Conservation (phyloP, 2,888 invertebrate species). For the Tipula vernalis region DNA sequence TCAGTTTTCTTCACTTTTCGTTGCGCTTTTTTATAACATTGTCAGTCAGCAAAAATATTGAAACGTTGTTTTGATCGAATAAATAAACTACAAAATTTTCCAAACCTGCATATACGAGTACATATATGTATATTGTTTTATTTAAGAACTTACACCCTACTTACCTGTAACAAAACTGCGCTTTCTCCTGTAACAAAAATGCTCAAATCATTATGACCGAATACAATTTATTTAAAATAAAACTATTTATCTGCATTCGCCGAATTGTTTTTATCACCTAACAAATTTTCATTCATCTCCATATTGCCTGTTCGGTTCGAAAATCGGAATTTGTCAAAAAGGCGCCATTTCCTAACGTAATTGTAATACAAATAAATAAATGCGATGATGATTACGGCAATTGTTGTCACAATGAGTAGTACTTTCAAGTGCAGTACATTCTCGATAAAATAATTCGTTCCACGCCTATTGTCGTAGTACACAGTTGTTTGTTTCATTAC, state of each 20-base stretch:
- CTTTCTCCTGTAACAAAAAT: not conserved
- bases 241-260: not conserved
- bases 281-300: not conserved
- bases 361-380: not conserved
- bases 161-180: too few relatives aligned
- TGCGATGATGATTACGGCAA: not conserved
- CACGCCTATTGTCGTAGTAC: not conserved
- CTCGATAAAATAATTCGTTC: not conserved
- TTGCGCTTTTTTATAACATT: too few relatives aligned
- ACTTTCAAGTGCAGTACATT: not conserved
- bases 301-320: not conserved
- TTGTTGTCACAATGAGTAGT: not conserved
- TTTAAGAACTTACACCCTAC: too few relatives aligned
- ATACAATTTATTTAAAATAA: not conserved
- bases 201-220: not conserved
- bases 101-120: too few relatives aligned
- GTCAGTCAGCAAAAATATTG: too few relatives aligned
- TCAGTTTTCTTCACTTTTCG: too few relatives aligned
- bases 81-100: too few relatives aligned
- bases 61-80: too few relatives aligned
- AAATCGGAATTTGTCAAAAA: not conserved
- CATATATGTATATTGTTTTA: too few relatives aligned
- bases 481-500: not conserved
- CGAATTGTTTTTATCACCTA: not conserved
- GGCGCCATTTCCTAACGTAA: not conserved